Evolutionary conservation across 2,888 invertebrate genomes (phyloP), one percentile per base, ranked within the genome.

Genomic region (Pristionchus fissidentatus): DNA sequence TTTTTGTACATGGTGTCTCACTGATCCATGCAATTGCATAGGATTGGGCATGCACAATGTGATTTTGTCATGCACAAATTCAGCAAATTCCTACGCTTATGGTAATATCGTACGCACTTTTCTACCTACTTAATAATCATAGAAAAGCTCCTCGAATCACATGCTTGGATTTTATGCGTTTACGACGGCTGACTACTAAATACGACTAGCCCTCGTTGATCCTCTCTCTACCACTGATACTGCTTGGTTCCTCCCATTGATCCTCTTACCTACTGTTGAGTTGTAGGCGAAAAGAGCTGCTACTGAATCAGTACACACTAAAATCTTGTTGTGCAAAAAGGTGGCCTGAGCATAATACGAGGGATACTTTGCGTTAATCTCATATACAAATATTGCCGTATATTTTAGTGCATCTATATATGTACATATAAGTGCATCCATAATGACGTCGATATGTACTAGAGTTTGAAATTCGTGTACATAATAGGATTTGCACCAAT

Each of bases 181-280:
- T 77, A 52, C 49, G 46, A 15, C 77, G 35, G 32, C 43, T 7
- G 22, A 5, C 46, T n/a, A 29, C 38, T 5, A 7, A 29, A 49
- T 32, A 5, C 46, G 26, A 77, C 52, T 77, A 52, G 52, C 32
- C 22, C n/a, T 15, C 52, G 52, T 70, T 43, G 70, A 70, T 70
- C 41, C 41, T n/a, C 70, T 43, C 2, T 43, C 41, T 15, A 52
- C 10, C 10, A 15, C 13, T 52, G 22, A 52, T 22, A 15, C 52
- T 52, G 52, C 22, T 19, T 77, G 35, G 32, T 29, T 75, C 66
- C 22, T 41, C 49, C 49, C 32, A 55, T 38, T 57, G 82, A 35
- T 52, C 75, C 41, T 70, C 70, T 70, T 70, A 70, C 43, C 41
- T 43, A 70, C n/a, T 7, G 43, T n/a, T n/a, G 43, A 70, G 38